Evolutionary conservation across 1,140 invertebrate genomes (phyloP).

Genomic region (Leptinotarsa texana): DNA sequence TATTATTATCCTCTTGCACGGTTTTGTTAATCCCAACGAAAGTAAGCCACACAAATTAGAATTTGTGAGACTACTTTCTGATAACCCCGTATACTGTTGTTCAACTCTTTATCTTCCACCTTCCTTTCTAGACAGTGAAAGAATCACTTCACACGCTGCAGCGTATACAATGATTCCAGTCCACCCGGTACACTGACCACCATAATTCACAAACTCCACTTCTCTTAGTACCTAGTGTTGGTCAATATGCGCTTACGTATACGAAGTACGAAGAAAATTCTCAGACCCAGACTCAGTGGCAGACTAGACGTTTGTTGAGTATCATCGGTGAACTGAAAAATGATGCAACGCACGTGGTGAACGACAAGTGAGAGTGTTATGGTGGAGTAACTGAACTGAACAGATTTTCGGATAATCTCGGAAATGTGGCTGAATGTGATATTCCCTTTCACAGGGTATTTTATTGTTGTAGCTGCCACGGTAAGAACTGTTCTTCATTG

Average conservation of each 20-base stretch:
- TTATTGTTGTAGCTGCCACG: constrained; percentile 21
- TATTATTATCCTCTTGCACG: no score
- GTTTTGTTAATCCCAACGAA: no score
- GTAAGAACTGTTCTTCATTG: constrained; percentile 12
- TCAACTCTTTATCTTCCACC: no score
- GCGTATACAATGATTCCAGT: background rate
- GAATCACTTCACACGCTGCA: no score
- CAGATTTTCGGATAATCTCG: constrained; percentile 1
- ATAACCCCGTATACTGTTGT: no score
- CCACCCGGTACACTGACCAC: constrained; percentile 1
- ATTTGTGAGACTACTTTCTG: no score
- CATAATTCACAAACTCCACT: constrained; percentile 8
- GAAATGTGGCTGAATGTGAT: constrained; percentile 31
- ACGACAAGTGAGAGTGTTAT: background rate
- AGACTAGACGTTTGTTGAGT: background rate
- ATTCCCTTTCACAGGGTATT: constrained; percentile 26
- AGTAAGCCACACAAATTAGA: no score
- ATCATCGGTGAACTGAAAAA: constrained; percentile 4
- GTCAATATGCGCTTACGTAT: background rate
- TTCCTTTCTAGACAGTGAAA: no score
- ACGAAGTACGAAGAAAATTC: background rate
- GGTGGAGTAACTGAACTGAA: background rate
- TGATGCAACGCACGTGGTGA: constrained; percentile 28
- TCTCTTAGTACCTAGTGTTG: background rate
- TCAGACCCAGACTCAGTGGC: constrained; percentile 7